Evolutionary conservation across 2,888 invertebrate genomes (phyloP).

Genomic region (Chrysolina oricalcia): DNA sequence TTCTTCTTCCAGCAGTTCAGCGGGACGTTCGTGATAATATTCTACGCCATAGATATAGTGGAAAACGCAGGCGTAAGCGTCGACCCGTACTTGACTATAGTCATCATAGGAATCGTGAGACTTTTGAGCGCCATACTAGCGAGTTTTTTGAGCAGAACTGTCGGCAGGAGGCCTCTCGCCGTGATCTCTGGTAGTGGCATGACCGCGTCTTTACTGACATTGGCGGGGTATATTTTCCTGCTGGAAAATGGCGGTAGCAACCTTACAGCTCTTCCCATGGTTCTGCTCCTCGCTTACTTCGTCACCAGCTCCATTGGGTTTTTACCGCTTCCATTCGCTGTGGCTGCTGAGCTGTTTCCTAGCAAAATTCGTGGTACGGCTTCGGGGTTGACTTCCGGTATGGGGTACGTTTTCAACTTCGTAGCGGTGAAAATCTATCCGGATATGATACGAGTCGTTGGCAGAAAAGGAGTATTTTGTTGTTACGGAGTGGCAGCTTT

Average conservation of each 20-base stretch:
- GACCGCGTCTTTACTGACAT: slow-evolving; percentile 73
- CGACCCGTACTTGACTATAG: slow-evolving; percentile 72
- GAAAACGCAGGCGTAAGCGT: slow-evolving; percentile 71
- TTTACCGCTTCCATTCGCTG: slow-evolving; percentile 75
- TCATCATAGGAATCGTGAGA: slow-evolving; percentile 73
- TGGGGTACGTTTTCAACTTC: slow-evolving; percentile 74
- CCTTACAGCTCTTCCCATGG: slow-evolving; percentile 69
- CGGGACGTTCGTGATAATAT: slow-evolving; percentile 75
- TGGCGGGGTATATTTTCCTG: slow-evolving; percentile 71
- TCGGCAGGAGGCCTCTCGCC: slow-evolving; percentile 76
- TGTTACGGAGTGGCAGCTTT: slow-evolving; percentile 72
- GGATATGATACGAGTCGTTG: slow-evolving; percentile 68
- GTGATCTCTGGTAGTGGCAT: slow-evolving; percentile 76
- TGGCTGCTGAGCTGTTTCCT: slow-evolving; percentile 76
- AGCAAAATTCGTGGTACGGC: slow-evolving; percentile 73
- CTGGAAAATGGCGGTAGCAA: slow-evolving; percentile 60
- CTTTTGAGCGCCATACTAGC: slow-evolving; percentile 71
- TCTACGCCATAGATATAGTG: slow-evolving; percentile 75
- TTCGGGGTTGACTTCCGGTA: slow-evolving; percentile 72
- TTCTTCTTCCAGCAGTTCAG: slow-evolving; percentile 77
- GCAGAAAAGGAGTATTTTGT: slow-evolving; percentile 72
- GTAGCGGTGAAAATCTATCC: slow-evolving; percentile 74
- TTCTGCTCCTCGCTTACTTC: slow-evolving; percentile 72
- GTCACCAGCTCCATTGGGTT: slow-evolving; percentile 74
- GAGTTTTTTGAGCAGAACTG: slow-evolving; percentile 72